Evolutionary conservation across 1,140 invertebrate species (phyloP).

Genomic region (Antheraea pernyi): DNA sequence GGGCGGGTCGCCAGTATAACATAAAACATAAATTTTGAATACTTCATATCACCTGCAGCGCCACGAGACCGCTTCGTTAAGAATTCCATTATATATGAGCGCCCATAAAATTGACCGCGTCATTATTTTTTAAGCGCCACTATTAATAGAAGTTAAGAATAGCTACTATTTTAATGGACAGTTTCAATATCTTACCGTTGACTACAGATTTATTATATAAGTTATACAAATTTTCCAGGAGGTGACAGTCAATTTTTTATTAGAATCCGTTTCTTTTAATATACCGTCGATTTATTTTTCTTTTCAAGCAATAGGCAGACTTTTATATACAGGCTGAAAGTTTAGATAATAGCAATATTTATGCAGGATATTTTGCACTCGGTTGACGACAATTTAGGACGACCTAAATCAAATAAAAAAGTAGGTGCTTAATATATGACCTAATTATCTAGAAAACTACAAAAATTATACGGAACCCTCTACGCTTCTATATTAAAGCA

Average conservation of each 20-base stretch:
- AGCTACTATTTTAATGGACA: conserved; percentile 8
- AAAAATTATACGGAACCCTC: too few relatives aligned
- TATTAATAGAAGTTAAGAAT: conserved; percentile 10
- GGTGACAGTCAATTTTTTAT: not conserved
- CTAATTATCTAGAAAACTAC: too few relatives aligned
- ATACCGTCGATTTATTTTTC: not conserved
- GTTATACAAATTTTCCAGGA: conserved; percentile 1
- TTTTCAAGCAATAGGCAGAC: not conserved
- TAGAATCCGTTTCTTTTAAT: not conserved
- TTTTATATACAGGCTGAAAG: too few relatives aligned
- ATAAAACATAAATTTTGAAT: conserved; percentile 1
- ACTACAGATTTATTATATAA: conserved; percentile 2
- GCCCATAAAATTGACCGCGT: conserved; percentile 12
- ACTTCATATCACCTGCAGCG: conserved; percentile 6
- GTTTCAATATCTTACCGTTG: conserved; percentile 4
- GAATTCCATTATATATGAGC: conserved; percentile 6
- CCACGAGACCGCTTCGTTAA: not conserved
- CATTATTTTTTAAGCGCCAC: conserved; percentile 13
- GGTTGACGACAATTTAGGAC: too few relatives aligned
- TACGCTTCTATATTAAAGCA: too few relatives aligned
- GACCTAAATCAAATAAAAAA: too few relatives aligned
- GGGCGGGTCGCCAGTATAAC: too few relatives aligned
- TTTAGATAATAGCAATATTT: too few relatives aligned
- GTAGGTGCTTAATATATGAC: too few relatives aligned
- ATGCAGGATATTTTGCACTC: too few relatives aligned